Evolutionary conservation across 2,797 vertebrate genomes (phyloP).

Genomic region (Tragopan temminckii): DNA sequence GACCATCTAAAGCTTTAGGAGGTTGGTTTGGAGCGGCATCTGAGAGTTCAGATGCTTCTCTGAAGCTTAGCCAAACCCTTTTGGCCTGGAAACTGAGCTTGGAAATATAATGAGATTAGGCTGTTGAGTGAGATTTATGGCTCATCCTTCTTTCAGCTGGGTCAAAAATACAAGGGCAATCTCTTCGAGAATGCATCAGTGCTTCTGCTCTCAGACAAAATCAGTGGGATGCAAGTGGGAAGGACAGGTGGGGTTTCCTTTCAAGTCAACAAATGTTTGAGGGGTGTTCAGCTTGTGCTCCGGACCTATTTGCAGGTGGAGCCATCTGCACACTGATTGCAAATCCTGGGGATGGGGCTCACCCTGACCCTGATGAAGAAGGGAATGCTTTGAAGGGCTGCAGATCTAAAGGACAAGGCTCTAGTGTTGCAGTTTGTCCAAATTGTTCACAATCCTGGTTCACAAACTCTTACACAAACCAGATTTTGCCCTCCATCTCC

Average conservation of each 20-base stretch:
- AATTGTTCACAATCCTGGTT: not conserved
- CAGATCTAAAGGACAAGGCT: not conserved
- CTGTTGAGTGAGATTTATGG: conserved; percentile 53
- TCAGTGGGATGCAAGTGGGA: not conserved
- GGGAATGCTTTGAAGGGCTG: not conserved
- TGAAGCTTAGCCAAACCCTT: conserved; percentile 69
- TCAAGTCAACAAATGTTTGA: not conserved
- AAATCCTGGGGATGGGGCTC: not conserved
- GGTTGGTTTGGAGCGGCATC: conserved; percentile 52
- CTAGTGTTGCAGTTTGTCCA: not conserved
- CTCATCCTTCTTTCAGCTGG: conserved; percentile 58
- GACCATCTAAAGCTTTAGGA: conserved; percentile 44
- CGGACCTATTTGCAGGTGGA: not conserved
- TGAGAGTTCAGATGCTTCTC: conserved; percentile 59
- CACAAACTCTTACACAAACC: not conserved
- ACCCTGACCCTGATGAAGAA: fast-evolving
- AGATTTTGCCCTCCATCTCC: not conserved
- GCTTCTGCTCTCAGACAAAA: not conserved
- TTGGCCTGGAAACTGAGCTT: conserved; percentile 52
- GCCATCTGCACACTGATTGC: not conserved
- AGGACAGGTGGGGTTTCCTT: conserved; percentile 38
- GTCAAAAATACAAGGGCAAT: conserved; percentile 47
- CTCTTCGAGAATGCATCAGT: not conserved
- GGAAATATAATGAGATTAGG: conserved; percentile 65
- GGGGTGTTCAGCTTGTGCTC: not conserved